Base-by-base conservation (phyloP, 2,797 vertebrate genomes). In the Melopsittacus undulatus region DNA sequence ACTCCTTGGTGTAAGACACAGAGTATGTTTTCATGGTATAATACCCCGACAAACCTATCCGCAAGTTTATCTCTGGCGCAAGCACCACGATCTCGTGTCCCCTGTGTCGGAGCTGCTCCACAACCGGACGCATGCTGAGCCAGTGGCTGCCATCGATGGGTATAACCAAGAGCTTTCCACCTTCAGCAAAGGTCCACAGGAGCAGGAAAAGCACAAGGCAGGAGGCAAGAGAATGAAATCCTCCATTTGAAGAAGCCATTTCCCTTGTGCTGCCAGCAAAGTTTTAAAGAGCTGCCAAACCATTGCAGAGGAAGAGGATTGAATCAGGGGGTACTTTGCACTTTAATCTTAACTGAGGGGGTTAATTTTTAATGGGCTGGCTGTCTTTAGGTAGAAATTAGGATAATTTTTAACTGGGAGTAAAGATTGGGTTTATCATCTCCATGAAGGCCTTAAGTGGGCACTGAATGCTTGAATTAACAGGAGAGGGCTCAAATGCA, bases 91-190 rank as follows among this genome's bases (percentile, higher is more conserved):
- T 91, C 9, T 95, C 90, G 13, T 99, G 99, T 48, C 99, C 99
- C 83, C 96, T 98, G 16, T 96, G 97, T 20, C 97, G 96, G 95
- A 99, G 97, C 85, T 94, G 97, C 83, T 98, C 97, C 64, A 98
- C 42, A 3, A 98, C 36, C 0, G 94, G 97, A 6, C 89, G 97
- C 10, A 98, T 84, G 40, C 98, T 98, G 38, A 99, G 89, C 99
- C 99, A 99, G 63, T 98, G 99, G 89, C 99, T 99, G 66, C 99
- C 98, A 38, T 99, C 98, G 29, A 98, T 95, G 5, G 98, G 98
- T 13, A 99, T 32, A 80, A 99, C 98, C 95, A 99, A 94, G 51
- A 99, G 90, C 38, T 98, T 98, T 20, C 94, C 90, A 13, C 91
- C 92, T 59, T 95, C 93, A 29, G 92, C 68, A 89, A 78, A 56